phyloP scores from a whole-genome alignment of 1,140 invertebrate species.

The Heliconius nattereri region DNA sequence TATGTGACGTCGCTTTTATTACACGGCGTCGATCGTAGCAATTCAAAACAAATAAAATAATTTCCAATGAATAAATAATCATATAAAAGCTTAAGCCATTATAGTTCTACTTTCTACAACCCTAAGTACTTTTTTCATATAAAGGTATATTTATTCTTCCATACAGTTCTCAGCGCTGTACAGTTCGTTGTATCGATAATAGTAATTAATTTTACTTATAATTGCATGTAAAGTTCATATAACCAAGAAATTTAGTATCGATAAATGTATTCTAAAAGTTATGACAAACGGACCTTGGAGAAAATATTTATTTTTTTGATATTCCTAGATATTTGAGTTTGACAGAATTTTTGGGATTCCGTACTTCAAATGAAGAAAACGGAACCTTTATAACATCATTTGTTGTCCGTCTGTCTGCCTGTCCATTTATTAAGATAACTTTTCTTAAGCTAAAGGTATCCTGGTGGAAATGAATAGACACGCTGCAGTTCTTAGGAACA shows the following conservation, averaged over 20 bases:
- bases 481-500: too few relatives aligned
- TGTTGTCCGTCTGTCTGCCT: too few relatives aligned
- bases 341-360: too few relatives aligned
- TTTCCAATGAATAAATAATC: background rate
- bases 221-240: background rate
- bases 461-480: too few relatives aligned
- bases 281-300: background rate
- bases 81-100: background rate
- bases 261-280: background rate
- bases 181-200: constrained; percentile 19
- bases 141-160: background rate
- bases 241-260: background rate
- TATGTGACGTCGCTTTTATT: background rate
- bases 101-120: background rate
- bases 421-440: too few relatives aligned
- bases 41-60: background rate
- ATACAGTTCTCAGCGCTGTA: background rate
- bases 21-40: background rate
- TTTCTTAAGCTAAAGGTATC: too few relatives aligned
- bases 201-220: constrained; percentile 17
- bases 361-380: too few relatives aligned
- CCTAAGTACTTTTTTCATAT: background rate
- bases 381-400: too few relatives aligned
- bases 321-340: too few relatives aligned
- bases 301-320: background rate